Percentiles rank a stretch among this genome's conserved stretches.
Evolutionary conservation across 1,140 invertebrate species (phyloP).

Genomic region (Drosophila triauraria): DNA sequence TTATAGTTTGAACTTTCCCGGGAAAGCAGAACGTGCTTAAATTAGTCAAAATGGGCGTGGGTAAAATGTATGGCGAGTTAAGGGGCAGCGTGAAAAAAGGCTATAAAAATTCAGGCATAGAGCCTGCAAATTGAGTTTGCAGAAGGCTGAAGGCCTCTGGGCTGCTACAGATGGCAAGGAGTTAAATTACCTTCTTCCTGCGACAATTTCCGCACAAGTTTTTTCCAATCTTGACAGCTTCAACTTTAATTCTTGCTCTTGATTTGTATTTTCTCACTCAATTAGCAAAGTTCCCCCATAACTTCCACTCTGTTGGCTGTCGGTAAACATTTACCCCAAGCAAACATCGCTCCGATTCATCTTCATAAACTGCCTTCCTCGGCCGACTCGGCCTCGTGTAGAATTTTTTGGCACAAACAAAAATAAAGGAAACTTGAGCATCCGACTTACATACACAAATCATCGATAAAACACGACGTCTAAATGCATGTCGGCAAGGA

Average conservation of each 20-base stretch:
- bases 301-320: slow-evolving; percentile 21
- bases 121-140: slow-evolving; percentile 67
- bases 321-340: slow-evolving; percentile 34
- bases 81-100: not conserved
- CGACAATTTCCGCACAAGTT: slow-evolving; percentile 1
- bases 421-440: slow-evolving; percentile 23
- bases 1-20: slow-evolving; percentile 54
- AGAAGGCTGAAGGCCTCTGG: not conserved
- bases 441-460: slow-evolving; percentile 25
- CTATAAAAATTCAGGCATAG: slow-evolving; percentile 28
- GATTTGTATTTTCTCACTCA: slow-evolving; percentile 41
- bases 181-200: slow-evolving; percentile 3
- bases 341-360: slow-evolving; percentile 44
- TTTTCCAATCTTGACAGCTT: slow-evolving; percentile 13
- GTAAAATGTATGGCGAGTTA: not conserved
- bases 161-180: not conserved
- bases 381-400: slow-evolving; percentile 2
- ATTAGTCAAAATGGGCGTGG: slow-evolving; percentile 53
- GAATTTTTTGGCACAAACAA: slow-evolving; percentile 13
- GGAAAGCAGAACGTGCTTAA: slow-evolving; percentile 39
- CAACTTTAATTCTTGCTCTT: slow-evolving; percentile 19
- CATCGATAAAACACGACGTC: slow-evolving; percentile 41
- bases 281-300: slow-evolving; percentile 50
- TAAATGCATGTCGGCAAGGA: slow-evolving; percentile 48
- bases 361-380: slow-evolving; percentile 41